Percentiles rank a stretch among this genome's conserved stretches.
Evolutionary conservation across 1,140 invertebrate species (phyloP).

Genomic region (Drosophila tristis): DNA sequence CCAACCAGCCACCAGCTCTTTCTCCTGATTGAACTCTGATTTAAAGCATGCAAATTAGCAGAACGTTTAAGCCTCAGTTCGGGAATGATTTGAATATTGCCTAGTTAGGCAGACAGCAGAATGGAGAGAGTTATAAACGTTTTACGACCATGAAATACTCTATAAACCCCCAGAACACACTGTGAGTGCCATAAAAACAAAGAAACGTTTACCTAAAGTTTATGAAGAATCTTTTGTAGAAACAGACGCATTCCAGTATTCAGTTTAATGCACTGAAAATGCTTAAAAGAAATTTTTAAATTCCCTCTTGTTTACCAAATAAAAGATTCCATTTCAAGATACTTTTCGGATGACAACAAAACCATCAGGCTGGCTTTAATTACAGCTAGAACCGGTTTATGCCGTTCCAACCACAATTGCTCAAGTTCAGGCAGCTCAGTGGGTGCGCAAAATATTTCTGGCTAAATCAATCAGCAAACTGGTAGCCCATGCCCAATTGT

Average conservation of each 20-base stretch:
- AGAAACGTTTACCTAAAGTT: not conserved
- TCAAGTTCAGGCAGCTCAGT: conserved; percentile 53
- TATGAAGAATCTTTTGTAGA: too few species aligned
- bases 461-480: conserved; percentile 54
- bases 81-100: conserved; percentile 35
- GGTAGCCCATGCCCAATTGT: conserved; percentile 61
- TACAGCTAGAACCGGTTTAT: conserved; percentile 68
- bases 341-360: conserved; percentile 26
- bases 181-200: not conserved
- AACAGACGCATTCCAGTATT: too few species aligned
- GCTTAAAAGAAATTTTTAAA: not conserved
- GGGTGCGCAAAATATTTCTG: conserved; percentile 45
- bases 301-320: conserved; percentile 6
- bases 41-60: conserved; percentile 28
- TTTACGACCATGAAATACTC: not conserved
- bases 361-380: conserved; percentile 52
- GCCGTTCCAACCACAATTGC: conserved; percentile 38
- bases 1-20: conserved; percentile 13
- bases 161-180: not conserved
- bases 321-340: not conserved
- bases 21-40: conserved; percentile 18
- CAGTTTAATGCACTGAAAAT: too few species aligned
- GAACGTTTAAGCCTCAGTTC: conserved; percentile 23
- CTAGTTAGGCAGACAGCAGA: conserved; percentile 11
- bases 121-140: not conserved